A percentile compares a stretch with the other conserved stretches of the same genome.
These are phyloP conservation scores for Rhysida immarginata DNA, from an alignment of 1,140 invertebrate genomes.

Conservation along the genomic window DNA sequence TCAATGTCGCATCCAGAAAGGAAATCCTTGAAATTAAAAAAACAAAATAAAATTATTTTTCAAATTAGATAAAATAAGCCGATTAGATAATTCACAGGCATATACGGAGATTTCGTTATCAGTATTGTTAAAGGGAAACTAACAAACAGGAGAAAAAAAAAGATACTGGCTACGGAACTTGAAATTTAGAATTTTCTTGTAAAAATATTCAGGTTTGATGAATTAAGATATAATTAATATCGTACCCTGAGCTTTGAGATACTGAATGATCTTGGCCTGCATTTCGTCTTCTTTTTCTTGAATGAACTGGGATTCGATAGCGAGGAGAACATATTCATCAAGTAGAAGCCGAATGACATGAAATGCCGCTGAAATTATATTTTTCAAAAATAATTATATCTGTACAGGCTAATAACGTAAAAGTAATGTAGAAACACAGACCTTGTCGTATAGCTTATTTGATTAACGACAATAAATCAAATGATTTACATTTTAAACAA, in stretches of 20 bases:
- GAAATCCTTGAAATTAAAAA: too few relatives aligned
- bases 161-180: not conserved
- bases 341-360: slow-evolving; percentile 38
- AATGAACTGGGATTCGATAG: slow-evolving; percentile 26
- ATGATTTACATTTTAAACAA: too few relatives aligned
- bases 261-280: not conserved
- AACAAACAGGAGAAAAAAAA: not conserved
- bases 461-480: too few relatives aligned
- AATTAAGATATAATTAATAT: not conserved
- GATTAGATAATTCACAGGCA: not conserved
- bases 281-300: slow-evolving; percentile 11
- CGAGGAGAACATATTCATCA: slow-evolving; percentile 37
- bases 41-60: not conserved
- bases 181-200: not conserved
- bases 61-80: not conserved
- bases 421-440: too few relatives aligned
- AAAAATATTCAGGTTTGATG: not conserved
- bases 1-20: too few relatives aligned
- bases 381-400: too few relatives aligned
- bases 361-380: slow-evolving; percentile 31
- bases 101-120: not conserved
- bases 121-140: not conserved
- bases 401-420: too few relatives aligned
- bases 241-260: slow-evolving; percentile 6
- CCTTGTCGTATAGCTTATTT: too few relatives aligned